Percentiles rank a stretch among this genome's conserved stretches.
Conservation (phyloP, 2,113 vertebrate species). For the Misgurnus anguillicaudatus region DNA sequence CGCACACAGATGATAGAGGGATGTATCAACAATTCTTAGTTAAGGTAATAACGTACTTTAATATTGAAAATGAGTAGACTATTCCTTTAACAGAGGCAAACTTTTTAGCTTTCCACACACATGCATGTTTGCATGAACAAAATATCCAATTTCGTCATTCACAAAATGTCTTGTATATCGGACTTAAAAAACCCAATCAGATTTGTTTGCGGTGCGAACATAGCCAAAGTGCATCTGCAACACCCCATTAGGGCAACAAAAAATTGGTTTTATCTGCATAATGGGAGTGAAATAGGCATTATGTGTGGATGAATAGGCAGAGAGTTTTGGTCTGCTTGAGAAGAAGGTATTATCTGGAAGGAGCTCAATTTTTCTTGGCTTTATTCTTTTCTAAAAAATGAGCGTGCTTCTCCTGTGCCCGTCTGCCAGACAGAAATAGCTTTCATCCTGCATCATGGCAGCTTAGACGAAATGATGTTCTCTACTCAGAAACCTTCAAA, state of each 20-base stretch:
- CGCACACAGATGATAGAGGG: no score
- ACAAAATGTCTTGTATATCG: no score
- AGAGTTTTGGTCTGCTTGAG: neutral
- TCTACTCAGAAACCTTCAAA: slow-evolving; percentile 30
- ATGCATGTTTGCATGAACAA: no score
- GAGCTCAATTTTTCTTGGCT: slow-evolving; percentile 4
- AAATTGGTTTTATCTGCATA: neutral
- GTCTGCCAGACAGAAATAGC: slow-evolving; percentile 52
- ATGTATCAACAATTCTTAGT: no score
- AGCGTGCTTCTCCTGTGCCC: slow-evolving; percentile 28
- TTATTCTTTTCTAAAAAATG: slow-evolving; percentile 29
- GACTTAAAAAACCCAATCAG: no score
- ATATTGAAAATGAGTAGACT: no score
- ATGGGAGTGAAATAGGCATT: neutral
- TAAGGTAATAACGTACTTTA: no score
- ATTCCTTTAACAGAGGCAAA: no score
- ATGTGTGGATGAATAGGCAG: neutral
- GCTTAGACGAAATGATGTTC: slow-evolving; percentile 48
- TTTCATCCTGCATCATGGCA: slow-evolving; percentile 49
- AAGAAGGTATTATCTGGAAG: slow-evolving; percentile 19
- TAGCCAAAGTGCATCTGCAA: neutral
- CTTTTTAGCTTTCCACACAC: no score
- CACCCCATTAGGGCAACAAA: slow-evolving; percentile 3
- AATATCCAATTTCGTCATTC: no score
- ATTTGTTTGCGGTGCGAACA: no score